Base-by-base conservation (phyloP, 1,140 invertebrate species). In the Papilio machaon region DNA sequence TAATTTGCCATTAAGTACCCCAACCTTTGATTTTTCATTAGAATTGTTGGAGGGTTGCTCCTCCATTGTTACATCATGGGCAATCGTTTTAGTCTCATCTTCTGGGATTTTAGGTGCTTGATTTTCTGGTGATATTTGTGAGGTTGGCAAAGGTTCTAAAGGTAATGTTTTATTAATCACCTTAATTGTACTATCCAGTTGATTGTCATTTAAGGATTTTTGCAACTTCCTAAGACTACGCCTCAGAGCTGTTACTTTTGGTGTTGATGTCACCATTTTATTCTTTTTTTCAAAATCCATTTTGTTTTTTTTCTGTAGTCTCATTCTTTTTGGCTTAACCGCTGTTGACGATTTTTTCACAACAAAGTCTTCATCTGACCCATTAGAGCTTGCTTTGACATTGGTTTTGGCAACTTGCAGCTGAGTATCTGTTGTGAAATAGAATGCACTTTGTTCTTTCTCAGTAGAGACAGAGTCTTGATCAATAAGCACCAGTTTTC, bases 201-300 rank as follows among this genome's bases (percentile, higher is more conserved):
- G 87, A 73, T 80, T 88, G 79, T 87, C 87, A 80, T 88, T 89
- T 19, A 83, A 75, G 75, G 47, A 89, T 64, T 88, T 86, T 46
- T 91, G 87, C 38, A 85, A 82, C 73, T 89, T 90, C 17, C 93
- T 82, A 13, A 92, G 64, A 77, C 93, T 94, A 73, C 93, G 83
- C 60, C 93, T 88, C 35, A 93, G 82, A 73, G 83, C 85, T 35
- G 85, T 84, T 1, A 85, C 82, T 83, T 92, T 92, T 9, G 92
- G 92, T 84, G 92, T 94, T 8, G 93, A 94, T 67, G 92, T 91
- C 0, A 88, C 84, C 17, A 92, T 70, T 84, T 90, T 92, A 84
- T 88, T 92, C 82, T 92, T 92, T 82, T 90, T 92, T 78, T 89
- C 84, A 58, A 87, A 54, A 46, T 78, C 84, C 15, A 84, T 81